Conservation (phyloP, 2,113 vertebrate species). For the human region DNA sequence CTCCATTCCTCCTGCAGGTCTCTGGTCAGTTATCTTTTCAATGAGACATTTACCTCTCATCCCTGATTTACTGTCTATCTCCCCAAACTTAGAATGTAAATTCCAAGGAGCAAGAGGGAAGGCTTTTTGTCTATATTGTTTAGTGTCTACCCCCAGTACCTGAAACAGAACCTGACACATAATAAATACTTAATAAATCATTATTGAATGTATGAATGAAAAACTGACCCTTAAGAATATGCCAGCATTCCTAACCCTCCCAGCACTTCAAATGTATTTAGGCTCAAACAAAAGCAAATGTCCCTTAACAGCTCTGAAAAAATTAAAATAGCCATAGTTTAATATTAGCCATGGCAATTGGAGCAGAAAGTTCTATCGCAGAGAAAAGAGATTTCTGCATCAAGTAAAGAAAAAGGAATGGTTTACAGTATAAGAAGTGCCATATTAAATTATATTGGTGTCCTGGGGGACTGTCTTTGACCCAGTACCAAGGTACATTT, state of each 20-base stretch:
- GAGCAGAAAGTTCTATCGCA: slow-evolving; percentile 66
- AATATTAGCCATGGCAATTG: slow-evolving; percentile 62
- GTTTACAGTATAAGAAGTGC: background rate
- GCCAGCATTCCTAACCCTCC: background rate
- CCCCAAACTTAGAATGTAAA: background rate
- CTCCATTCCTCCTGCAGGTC: background rate
- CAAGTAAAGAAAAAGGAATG: slow-evolving; percentile 44
- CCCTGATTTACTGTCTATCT: background rate
- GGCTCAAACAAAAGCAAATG: slow-evolving; percentile 41
- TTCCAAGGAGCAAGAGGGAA: background rate
- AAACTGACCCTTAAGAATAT: slow-evolving; percentile 39
- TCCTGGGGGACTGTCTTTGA: background rate
- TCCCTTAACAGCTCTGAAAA: slow-evolving; percentile 22
- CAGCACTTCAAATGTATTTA: slow-evolving; percentile 42
- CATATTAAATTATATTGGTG: slow-evolving; percentile 16
- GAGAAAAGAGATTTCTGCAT: slow-evolving; percentile 31
- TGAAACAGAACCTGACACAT: slow-evolving; percentile 1
- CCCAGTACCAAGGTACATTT: background rate
- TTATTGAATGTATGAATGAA: background rate
- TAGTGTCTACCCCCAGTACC: background rate
- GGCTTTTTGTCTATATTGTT: background rate
- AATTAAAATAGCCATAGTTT: slow-evolving; percentile 57
- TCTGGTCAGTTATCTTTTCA: background rate
- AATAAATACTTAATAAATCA: background rate
- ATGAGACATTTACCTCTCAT: background rate